Base-by-base conservation (phyloP, 2,888 invertebrate genomes). In the Volucella zonaria region DNA sequence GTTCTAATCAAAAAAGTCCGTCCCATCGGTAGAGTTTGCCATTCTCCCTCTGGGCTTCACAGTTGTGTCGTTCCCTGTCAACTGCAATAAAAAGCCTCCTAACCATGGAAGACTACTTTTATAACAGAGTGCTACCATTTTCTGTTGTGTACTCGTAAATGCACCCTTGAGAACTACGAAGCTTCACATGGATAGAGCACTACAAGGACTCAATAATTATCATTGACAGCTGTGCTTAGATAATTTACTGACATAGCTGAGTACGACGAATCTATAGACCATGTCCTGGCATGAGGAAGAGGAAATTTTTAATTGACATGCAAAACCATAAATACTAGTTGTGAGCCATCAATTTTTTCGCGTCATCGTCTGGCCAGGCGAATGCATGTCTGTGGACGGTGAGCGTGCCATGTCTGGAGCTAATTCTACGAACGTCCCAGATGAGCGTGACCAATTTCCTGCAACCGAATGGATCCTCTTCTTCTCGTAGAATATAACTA, bases 161-260 rank as follows among this genome's bases (percentile, higher is more conserved):
- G 8, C 15, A 31, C 31, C 31, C 31, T 31, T 31, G 31, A 31
- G 31, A 31, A 31, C 23, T 23, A 2, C 3, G 40, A 70, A 56
- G 23, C 11, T 23, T 15, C 12, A 6, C 64, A 47, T 18, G 73
- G 64, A 23, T 58, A 47, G 45, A 45, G 23, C 62, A 66, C 18
- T 52, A 59, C 61, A 59, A 66, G 31, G 67, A 51, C 15, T 43
- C 12, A 62, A 77, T 62, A 62, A 77, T 77, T 77, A 68, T 62
- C 42, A 15, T 68, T 62, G 68, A 56, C 61, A 62, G 47, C 68
- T 54, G 45, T 68, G 77, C 62, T 61, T 68, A 52, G 61, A 77
- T 68, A 77, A 68, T 77, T 68, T 49, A 61, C 61, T 68, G 74
- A 51, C 8, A 58, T 43, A 23, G 11, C 52, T 49, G 14, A 49